Conservation (phyloP, 1,140 invertebrate genomes). For the Pantala flavescens region DNA sequence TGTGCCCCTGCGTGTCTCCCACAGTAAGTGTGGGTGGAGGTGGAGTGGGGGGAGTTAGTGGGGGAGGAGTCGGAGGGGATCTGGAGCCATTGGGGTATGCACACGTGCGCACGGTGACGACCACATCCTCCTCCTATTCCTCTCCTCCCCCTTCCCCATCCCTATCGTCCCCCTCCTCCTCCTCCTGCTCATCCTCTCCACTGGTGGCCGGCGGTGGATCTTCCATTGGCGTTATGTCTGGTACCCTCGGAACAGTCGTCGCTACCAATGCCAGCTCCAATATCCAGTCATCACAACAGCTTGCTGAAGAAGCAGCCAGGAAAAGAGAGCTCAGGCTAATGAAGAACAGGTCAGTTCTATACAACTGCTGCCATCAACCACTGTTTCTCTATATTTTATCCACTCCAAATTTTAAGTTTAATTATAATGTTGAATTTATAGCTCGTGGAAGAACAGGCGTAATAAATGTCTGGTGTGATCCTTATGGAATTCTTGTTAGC, state of each 20-base stretch:
- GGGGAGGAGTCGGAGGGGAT: neutral
- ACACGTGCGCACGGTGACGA: constrained; percentile 1
- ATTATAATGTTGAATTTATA: too few species aligned
- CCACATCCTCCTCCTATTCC: neutral
- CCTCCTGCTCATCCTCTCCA: constrained; percentile 2
- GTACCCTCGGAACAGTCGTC: constrained; percentile 26
- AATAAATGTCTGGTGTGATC: too few species aligned
- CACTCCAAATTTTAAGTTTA: neutral
- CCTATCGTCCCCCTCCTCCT: neutral
- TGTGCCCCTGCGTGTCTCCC: neutral
- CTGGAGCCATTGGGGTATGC: neutral
- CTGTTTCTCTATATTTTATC: too few species aligned
- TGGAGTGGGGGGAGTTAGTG: constrained; percentile 20
- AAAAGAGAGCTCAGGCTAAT: constrained; percentile 89
- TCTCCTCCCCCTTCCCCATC: neutral
- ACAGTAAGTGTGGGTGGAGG: constrained; percentile 33
- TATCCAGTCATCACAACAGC: constrained; percentile 26
- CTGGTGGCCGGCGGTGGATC: neutral
- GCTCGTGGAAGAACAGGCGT: too few species aligned
- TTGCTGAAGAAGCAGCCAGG: constrained; percentile 70
- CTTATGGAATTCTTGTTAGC: too few species aligned
- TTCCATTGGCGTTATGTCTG: constrained; percentile 14
- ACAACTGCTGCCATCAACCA: too few species aligned
- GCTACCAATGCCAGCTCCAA: constrained; percentile 17
- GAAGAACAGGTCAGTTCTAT: constrained; percentile 74